phyloP scores from a whole-genome alignment of 2,888 invertebrate species.

The Rhogogaster chlorosoma region DNA sequence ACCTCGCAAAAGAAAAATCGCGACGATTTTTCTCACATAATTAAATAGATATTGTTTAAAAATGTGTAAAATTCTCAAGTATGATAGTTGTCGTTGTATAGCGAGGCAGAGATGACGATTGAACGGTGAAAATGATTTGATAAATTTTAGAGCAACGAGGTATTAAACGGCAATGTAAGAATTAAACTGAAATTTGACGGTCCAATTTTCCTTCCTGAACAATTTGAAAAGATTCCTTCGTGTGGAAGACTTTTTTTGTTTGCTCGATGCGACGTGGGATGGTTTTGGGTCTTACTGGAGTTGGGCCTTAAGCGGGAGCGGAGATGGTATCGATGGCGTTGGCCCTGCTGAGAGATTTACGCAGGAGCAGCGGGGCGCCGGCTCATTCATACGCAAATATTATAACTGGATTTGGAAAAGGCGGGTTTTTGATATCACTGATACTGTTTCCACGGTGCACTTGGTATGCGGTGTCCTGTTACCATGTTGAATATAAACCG shows the following conservation, averaged over 20 bases:
- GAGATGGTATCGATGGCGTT: conserved; percentile 51
- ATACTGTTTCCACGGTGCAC: conserved; percentile 55
- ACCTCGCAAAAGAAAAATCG: neutral
- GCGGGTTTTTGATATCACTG: conserved; percentile 62
- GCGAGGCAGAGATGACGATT: neutral
- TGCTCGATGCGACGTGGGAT: conserved; percentile 38
- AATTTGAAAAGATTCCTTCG: neutral
- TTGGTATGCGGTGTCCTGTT: conserved; percentile 46
- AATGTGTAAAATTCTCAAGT: neutral
- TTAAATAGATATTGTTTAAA: neutral
- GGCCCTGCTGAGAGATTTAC: conserved; percentile 73
- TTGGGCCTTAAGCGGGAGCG: conserved; percentile 43
- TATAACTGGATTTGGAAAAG: conserved; percentile 64
- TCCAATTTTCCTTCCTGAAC: neutral
- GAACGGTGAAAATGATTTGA: neutral
- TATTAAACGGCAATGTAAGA: neutral
- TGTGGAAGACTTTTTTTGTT: neutral
- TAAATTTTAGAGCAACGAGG: neutral
- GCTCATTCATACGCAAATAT: conserved; percentile 74
- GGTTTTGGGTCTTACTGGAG: conserved; percentile 18
- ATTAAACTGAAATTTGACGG: neutral
- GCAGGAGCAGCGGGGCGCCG: conserved; percentile 64
- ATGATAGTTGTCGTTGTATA: neutral
- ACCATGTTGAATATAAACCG: conserved; percentile 27
- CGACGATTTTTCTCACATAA: conserved; percentile 24